A percentile compares a stretch with the other conserved stretches of the same genome.
Evolutionary conservation across 2,888 invertebrate genomes (phyloP).

Genomic region (Melinopterus prodromus): DNA sequence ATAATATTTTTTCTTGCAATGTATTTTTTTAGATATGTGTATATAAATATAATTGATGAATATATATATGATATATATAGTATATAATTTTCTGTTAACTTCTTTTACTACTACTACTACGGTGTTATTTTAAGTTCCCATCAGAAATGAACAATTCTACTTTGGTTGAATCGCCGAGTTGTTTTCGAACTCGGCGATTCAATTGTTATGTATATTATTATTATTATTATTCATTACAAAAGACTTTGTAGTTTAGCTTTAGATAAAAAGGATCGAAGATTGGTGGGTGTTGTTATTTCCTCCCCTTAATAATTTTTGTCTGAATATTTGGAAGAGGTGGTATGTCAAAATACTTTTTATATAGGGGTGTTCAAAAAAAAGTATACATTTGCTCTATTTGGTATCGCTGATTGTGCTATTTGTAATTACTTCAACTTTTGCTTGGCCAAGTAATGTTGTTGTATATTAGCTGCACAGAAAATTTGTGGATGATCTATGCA

Average conservation of each 20-base stretch:
- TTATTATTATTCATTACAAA: background rate
- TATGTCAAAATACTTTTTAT: background rate
- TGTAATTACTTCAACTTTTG: too few species aligned
- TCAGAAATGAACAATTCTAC: background rate
- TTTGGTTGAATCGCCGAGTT: too few species aligned
- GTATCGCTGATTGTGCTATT: too few species aligned
- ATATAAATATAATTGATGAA: conserved; percentile 50
- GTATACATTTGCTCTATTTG: too few species aligned
- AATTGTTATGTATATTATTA: background rate
- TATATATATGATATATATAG: background rate
- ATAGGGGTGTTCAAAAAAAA: too few species aligned
- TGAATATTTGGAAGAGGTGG: background rate
- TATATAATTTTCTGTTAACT: conserved; percentile 4
- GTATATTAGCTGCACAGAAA: too few species aligned
- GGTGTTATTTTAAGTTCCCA: background rate
- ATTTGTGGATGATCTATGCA: too few species aligned
- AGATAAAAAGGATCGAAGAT: background rate
- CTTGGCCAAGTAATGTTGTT: too few species aligned
- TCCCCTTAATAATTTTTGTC: background rate
- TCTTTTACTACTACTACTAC: background rate
- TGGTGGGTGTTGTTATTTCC: background rate
- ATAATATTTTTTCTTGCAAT: conserved; percentile 61
- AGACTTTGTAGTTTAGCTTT: background rate
- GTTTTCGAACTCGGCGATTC: too few species aligned
- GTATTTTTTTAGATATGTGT: conserved; percentile 62